These are phyloP conservation scores for Ophion ellenae DNA, from an alignment of 2,888 invertebrate genomes.

Conservation along the genomic window DNA sequence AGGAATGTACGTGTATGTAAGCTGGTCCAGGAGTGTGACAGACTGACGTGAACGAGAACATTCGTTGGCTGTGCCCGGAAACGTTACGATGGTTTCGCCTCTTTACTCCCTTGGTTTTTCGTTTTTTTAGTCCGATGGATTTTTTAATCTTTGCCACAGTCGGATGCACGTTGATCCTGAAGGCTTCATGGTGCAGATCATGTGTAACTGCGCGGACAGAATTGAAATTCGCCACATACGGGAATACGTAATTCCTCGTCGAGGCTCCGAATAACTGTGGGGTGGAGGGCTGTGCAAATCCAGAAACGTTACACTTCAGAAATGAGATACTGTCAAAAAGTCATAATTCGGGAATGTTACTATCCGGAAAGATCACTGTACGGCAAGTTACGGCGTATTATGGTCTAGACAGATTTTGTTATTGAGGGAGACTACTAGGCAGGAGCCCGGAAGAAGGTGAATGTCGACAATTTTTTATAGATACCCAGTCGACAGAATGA, in stretches of 20 bases:
- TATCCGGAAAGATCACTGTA: too few species aligned
- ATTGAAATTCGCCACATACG: not conserved
- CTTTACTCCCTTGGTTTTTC: not conserved
- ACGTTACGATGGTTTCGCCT: not conserved
- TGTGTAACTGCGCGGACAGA: not conserved
- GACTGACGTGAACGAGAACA: constrained; percentile 33
- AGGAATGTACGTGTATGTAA: constrained; percentile 11
- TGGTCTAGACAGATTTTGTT: too few species aligned
- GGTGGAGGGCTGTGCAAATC: too few species aligned
- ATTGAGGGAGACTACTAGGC: too few species aligned
- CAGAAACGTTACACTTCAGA: too few species aligned
- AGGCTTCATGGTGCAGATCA: not conserved
- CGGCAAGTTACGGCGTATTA: too few species aligned
- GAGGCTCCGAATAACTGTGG: not conserved
- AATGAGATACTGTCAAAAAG: too few species aligned
- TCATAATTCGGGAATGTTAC: too few species aligned
- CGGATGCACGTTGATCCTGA: not conserved
- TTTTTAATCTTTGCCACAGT: not conserved
- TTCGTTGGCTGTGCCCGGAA: constrained; percentile 11
- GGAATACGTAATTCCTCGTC: not conserved
- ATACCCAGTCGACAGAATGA: too few species aligned
- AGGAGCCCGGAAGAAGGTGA: too few species aligned
- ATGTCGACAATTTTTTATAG: too few species aligned
- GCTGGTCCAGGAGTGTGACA: constrained; percentile 10
- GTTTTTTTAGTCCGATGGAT: not conserved